phyloP scores from a whole-genome alignment of 2,888 invertebrate species.

The Pyrocoelia pectoralis region DNA sequence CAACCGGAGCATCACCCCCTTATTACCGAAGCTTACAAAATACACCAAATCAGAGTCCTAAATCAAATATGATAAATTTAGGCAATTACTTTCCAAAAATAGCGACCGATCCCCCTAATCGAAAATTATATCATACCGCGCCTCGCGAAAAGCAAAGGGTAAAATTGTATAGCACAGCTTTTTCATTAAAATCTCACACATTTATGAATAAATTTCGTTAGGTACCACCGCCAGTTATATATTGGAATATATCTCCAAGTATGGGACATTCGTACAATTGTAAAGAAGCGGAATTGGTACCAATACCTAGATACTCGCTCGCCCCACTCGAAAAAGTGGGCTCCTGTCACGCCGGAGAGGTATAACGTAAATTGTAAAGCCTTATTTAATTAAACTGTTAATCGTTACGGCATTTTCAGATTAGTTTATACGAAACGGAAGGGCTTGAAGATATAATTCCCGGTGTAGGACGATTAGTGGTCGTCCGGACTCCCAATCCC shows the following conservation, averaged over 20 bases:
- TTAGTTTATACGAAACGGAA: constrained; percentile 65
- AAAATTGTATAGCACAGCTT: constrained; percentile 33
- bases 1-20: constrained; percentile 48
- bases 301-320: constrained; percentile 65
- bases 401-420: constrained; percentile 55
- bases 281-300: constrained; percentile 65
- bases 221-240: constrained; percentile 65
- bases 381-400: constrained; percentile 42
- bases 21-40: constrained; percentile 58
- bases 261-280: constrained; percentile 68
- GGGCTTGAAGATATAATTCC: constrained; percentile 61
- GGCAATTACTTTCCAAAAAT: constrained; percentile 57
- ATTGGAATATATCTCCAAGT: constrained; percentile 69
- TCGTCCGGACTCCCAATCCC: constrained; percentile 63
- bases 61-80: constrained; percentile 57
- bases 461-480: constrained; percentile 62
- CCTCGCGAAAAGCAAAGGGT: constrained; percentile 69
- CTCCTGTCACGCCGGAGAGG: constrained; percentile 67
- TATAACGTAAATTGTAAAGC: constrained; percentile 47
- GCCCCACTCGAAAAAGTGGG: constrained; percentile 66
- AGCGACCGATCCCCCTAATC: constrained; percentile 59
- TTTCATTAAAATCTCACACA: constrained; percentile 8
- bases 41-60: constrained; percentile 55
- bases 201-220: constrained; percentile 46
- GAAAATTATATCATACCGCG: constrained; percentile 67